Base-by-base conservation (phyloP, 2,113 vertebrate species). In the Ptychochromis oligacanthus region DNA sequence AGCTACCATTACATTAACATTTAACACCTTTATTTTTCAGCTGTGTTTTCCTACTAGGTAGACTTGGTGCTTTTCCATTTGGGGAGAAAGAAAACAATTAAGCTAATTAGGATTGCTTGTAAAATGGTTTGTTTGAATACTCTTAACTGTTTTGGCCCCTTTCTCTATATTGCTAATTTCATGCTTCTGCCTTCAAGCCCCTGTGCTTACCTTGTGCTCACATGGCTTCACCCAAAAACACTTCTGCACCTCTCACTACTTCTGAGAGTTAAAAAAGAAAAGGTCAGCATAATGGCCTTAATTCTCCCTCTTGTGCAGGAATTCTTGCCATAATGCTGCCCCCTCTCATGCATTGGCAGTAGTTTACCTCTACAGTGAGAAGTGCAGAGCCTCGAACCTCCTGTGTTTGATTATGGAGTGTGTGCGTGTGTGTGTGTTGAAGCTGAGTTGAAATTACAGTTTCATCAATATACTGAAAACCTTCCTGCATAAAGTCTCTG, bases 141-240 rank as follows among this genome's bases (percentile, higher is more conserved):
- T 76, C 26, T 7, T 3, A 70, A 43, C 80, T 75, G 9, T 64
- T 83, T 77, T 60, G 72, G n/a, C 52, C 64, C 58, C 34, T 55
- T 75, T 20, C 22, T 78, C 24, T 60, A 13, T 57, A 80, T 85
- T 83, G 75, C 86, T 87, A 59, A 77, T 87, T 85, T 88, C 82
- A 89, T 86, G 74, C 84, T 85, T 92, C 74, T 28, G 11, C 76
- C 59, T 58, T 80, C 2, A 74, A 75, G 28, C 24, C 13, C 75
- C 65, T 55, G 15, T 75, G 79, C 78, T 89, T 77, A 40, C 36
- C 36, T 88, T 72, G 46, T 72, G 46, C 67, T 72, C 81, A 78
- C 62, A 31, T 76, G 52, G 34, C 59, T 80, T 82, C 43, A 59
- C 59, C 13, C 67, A 81, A 58, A 76, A 87, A 58, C 82, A 79